Evolutionary conservation across 2,113 vertebrate genomes (phyloP), one percentile per base, ranked within the genome.

Genomic region (Cavia aperea): DNA sequence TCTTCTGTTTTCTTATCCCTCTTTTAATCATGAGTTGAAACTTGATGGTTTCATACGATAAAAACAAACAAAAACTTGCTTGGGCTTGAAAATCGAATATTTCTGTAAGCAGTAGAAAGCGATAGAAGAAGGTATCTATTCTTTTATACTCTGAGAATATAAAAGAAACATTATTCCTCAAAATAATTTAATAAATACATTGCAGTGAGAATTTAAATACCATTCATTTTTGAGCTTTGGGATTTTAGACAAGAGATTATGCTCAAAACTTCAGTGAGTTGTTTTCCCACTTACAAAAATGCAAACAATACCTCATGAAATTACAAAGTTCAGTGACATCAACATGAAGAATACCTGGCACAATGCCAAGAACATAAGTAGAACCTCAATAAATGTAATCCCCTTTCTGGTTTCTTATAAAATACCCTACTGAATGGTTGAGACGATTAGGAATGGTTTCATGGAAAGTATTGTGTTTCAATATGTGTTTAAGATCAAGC

Each of bases 391-490:
- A 75, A 93, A 85, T 73, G 10, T 75, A 75, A 92, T 39, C 78
- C 65, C 60, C 12, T 91, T 78, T 84, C 82, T 89, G 49, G 24
- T 90, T 90, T 94, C 68, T 92, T 90, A 89, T 23, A 60, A 89
- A 93, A 83, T 73, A 13, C 2, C 24, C 58, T 24, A 26, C 46
- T 78, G 58, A 86, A 79, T 88, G 43, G 15, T 54, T 93, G n/a
- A 88, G 33, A 83, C 85, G 39, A 83, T 94, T 92, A 83, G 78
- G 23, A 82, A 39, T 83, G 62, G 16, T 91, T 88, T 94, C 92
- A 46, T 78, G 65, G 77, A 89, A 95, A 77, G 82, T 81, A 87
- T 60, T 65, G 24, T 82, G 58, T 94, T 90, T 82, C 62, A 81
- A 43, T 24, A 43, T n/a, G 54, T 85, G 60, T 94, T 95, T 26